Base-by-base conservation (phyloP, 1,140 invertebrate genomes). In the Cotesia typhae region DNA sequence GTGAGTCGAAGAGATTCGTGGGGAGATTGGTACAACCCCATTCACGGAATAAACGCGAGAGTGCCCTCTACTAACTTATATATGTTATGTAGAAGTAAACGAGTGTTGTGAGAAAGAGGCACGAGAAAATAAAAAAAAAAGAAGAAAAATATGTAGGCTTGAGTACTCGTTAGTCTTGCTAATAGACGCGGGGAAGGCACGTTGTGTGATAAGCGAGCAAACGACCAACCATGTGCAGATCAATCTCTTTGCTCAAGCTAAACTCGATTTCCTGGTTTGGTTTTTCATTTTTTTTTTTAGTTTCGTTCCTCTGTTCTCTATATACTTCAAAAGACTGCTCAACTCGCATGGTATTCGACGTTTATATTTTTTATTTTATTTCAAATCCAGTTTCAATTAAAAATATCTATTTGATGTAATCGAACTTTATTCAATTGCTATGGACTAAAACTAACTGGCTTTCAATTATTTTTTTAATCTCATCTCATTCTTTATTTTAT, bases 11-110 rank as follows among this genome's bases (percentile, higher is more conserved):
- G 66, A 81, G 81, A 82, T 82, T 75, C 76, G 74, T 74, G 74
- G 77, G 74, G 75, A 80, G 80, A 82, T 82, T 81, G 76, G 72
- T 70, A 51, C 68, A 73, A 70, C 69, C 74, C 74, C 71, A 73
- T 75, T 75, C 74, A 75, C 71, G 51, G 71, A 71, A 71, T 75
- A 73, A 71, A 73, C 71, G 68, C 61, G 69, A 47, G 7, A 71
- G 57, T 55, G 38, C 37, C 47, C 60, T 61, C 68, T 28, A 61
- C 38, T 67, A 53, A 52, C 17, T 70, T 20, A 10, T 47, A 47
- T 47, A 47, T 7, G 10, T 47, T 47, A 47, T 47, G 10, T 47
- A 47, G 41, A 10, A 47, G 41, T 47, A 47, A 47, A 47, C 41
- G 41, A 47, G 41, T 47, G 7, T 47, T 47, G 41, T 47, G 41